Evolutionary conservation across 2,888 invertebrate genomes (phyloP), one percentile per base, ranked within the genome.

Genomic region (Dryocosmus kuriphilus): DNA sequence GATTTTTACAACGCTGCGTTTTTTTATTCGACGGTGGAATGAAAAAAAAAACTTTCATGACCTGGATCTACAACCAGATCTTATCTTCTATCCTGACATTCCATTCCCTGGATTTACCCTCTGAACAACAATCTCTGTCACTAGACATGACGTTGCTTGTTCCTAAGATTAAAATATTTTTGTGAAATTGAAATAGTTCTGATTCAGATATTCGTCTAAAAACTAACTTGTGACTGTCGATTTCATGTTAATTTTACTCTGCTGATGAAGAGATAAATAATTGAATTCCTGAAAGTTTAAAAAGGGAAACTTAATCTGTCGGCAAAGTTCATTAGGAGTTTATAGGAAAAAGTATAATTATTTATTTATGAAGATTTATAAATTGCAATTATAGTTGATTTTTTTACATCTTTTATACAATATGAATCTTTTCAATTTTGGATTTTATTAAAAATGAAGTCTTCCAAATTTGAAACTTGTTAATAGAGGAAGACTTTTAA

Each of bases 121-220:
- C 51, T 27, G 71, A 51, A 71, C 30, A 71, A 71, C 51, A 71
- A 71, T 71, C 51, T 71, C 71, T 51, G 41, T 71, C 71, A 30
- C 30, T 51, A 32, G 71, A 51, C 71, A 51, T 71, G 71, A 71
- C 71, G n/a, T 51, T 30, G 30, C 71, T 38, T 51, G 19, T 9
- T 46, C 46, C 9, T 27, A 27, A 71, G 71, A 71, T 71, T 71
- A 51, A 71, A 71, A 71, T 71, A 71, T 71, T 71, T 71, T 67
- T n/a, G 0, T n/a, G 9, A 71, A 51, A 71, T 71, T 71, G 30
- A 71, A 71, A 71, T 71, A 51, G 71, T 51, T 71, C 27, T 51
- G 46, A 24, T 65, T 35, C 65, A 24, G 14, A 38, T 38, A 38
- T 22, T 22, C 11, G 22, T 27, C 14, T 9, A 30, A 51, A 51